Percentiles rank a stretch among this genome's conserved stretches.
phyloP scores from a whole-genome alignment of 1,140 invertebrate species.

The Listronotus bonariensis region DNA sequence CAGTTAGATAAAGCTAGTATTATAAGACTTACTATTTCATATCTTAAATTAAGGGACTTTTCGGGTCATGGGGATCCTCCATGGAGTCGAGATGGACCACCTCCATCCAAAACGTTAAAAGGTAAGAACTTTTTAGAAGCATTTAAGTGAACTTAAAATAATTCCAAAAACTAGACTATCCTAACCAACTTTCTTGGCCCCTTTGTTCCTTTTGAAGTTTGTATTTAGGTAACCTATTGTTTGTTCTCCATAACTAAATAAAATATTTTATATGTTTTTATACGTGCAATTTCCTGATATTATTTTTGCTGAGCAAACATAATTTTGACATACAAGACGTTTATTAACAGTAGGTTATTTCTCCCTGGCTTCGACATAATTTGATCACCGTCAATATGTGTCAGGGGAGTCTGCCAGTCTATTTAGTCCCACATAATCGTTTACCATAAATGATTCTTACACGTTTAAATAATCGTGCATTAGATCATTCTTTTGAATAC shows the following conservation, averaged over 20 bases:
- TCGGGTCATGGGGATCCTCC: constrained; percentile 93
- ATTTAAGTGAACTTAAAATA: no score
- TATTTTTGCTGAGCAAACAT: not conserved
- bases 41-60: constrained; percentile 94
- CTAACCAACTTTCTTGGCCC: no score
- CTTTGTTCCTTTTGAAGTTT: no score
- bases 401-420: constrained; percentile 8
- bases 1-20: constrained; percentile 99
- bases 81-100: constrained; percentile 81
- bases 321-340: constrained; percentile 14
- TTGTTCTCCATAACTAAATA: no score
- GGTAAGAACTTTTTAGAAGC: constrained; percentile 62
- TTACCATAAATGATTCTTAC: not conserved
- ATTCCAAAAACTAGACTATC: no score
- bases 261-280: no score
- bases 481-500: not conserved
- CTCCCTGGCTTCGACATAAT: constrained; percentile 3
- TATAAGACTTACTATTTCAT: constrained; percentile 96
- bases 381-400: constrained; percentile 13
- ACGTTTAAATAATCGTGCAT: not conserved
- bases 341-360: constrained; percentile 15
- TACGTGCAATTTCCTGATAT: no score
- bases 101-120: constrained; percentile 81
- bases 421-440: constrained; percentile 1
- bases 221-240: no score